Evolutionary conservation across 1,140 invertebrate species (phyloP), one percentile per base, ranked within the genome.

Genomic region (Sogatella furcifera): DNA sequence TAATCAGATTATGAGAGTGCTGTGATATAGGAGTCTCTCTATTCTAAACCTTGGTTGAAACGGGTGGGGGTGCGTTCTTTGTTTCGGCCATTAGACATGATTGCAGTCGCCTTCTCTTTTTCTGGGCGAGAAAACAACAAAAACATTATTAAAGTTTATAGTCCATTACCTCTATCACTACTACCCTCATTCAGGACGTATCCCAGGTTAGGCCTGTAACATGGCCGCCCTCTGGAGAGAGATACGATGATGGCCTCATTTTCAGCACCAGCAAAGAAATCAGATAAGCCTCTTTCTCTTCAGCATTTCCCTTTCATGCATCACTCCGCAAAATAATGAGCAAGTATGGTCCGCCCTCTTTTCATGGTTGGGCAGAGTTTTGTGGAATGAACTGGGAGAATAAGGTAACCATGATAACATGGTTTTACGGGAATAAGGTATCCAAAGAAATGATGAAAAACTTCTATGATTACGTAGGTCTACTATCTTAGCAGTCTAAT

Each of bases 61-160:
- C 5, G 34, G 34, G 34, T 9, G 11, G 34, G 34, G 3, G 34
- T 10, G 34, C 9, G 34, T 38, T 38, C 34, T 38, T 49, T 49
- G 46, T 49, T 49, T 22, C 15, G 46, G 21, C 46, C 46, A 49
- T 49, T 49, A 49, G 46, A 49, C 46, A 49, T 49, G 46, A 49
- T 49, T 49, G 46, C 46, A 19, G 15, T 17, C 46, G 8, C 15
- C 46, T 49, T 19, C 9, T 10, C 46, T 49, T 22, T 49, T 49
- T 17, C 46, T 49, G 15, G 15, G 15, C 21, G 15, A 19, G 21
- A 49, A 22, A 49, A 19, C 46, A 49, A 22, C 34, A 38, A 17
- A 49, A 49, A 49, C 46, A 49, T 49, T 49, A 49, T 49, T 49
- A 49, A 22, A 49, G 3, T 49, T 49, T 49, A 49, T 49, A 49